Evolutionary conservation across 1,140 invertebrate genomes (phyloP).

Genomic region (Calliphora vicina): DNA sequence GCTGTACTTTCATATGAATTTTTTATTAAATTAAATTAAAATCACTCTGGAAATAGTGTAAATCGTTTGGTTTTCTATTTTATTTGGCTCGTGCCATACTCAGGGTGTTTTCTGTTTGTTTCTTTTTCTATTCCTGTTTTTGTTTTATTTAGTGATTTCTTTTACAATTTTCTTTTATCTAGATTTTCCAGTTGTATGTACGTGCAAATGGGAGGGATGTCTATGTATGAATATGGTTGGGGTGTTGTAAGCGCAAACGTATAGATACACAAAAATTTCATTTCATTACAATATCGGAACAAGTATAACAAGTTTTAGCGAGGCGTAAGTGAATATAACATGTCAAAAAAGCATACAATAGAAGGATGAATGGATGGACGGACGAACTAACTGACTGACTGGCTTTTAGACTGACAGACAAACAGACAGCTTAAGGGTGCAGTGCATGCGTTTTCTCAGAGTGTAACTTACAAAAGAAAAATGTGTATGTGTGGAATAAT

Average conservation of each 20-base stretch:
- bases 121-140: neutral
- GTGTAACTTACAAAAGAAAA: neutral
- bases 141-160: neutral
- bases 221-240: neutral
- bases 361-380: neutral
- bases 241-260: conserved; percentile 1
- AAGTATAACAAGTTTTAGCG: neutral
- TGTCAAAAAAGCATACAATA: neutral
- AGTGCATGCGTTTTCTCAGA: conserved; percentile 39
- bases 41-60: neutral
- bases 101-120: neutral
- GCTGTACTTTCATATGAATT: too few species aligned
- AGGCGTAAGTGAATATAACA: conserved; percentile 13
- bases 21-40: too few species aligned
- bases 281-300: neutral
- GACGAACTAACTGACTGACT: neutral
- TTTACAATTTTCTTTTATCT: neutral
- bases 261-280: neutral
- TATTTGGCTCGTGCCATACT: neutral
- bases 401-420: neutral
- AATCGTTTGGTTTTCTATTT: neutral
- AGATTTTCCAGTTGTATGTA: neutral
- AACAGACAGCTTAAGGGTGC: conserved; percentile 38
- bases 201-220: neutral
- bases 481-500: too few species aligned